Evolutionary conservation across 2,113 vertebrate genomes (phyloP), one percentile per base, ranked within the genome.

Genomic region (Buteo buteo): DNA sequence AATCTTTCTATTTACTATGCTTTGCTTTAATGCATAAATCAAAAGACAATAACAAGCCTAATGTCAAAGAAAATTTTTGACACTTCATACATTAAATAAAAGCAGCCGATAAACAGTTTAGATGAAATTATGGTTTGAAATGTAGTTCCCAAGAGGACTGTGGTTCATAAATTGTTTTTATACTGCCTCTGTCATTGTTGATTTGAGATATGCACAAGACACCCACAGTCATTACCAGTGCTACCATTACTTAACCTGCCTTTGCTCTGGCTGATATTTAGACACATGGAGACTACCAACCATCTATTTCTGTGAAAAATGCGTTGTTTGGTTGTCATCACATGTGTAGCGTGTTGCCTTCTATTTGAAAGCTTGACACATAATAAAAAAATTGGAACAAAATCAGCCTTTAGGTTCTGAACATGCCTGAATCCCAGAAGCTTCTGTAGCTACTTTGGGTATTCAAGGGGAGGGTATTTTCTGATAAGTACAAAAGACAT

Each of bases 51-150:
- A 98, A 97, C 94, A 98, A 98, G 96, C 90, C 78, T 97, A 95
- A 97, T 72, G 98, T 98, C 97, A 98, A 94, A 97, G 96, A 98
- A 97, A 96, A 87, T 84, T 98, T 98, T 98, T 98, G 96, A 97
- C 98, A 98, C 97, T 97, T 98, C 98, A 98, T 98, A 95, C 96
- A 93, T 98, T 98, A 98, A 97, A 97, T 94, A 93, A 97, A 96
- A 97, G 97, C 96, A 98, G 96, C 94, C 45, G 91, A 98, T 98
- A 98, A 98, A 98, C 96, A 98, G 97, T 98, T 98, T 97, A 97
- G 96, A 98, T 96, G 95, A 98, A 98, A 97, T 98, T 98, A 97
- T 96, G 82, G 88, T 90, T 96, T 98, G 97, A 98, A 98, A 98
- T 97, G 97, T 94, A 93, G 96, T 94, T 95, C 98, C 98, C 97